Conservation (phyloP, 2,113 vertebrate species). For the Amphilophus citrinellus region DNA sequence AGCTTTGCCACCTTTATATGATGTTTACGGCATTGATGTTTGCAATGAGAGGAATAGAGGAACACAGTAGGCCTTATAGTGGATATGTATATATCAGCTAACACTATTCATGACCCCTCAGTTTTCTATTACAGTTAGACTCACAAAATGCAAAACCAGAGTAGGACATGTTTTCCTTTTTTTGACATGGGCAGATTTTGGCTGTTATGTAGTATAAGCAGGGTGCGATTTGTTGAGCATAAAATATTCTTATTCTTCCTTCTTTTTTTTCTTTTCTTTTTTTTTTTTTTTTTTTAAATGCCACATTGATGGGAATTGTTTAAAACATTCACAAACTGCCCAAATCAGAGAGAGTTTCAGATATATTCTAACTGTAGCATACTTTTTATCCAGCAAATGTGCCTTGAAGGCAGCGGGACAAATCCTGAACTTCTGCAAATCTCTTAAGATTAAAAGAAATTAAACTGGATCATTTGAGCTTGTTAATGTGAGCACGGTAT, state of each 20-base stretch:
- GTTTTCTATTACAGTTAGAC: slow-evolving; percentile 28
- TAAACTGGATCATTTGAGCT: background rate
- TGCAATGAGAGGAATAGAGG: slow-evolving; percentile 24
- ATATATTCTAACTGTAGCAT: background rate
- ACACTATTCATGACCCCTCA: slow-evolving; percentile 56
- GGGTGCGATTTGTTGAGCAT: slow-evolving; percentile 38
- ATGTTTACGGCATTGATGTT: slow-evolving; percentile 75
- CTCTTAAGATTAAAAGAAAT: background rate
- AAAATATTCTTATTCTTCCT: background rate
- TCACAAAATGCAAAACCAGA: slow-evolving; percentile 27
- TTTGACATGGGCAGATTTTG: slow-evolving; percentile 9
- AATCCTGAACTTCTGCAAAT: background rate
- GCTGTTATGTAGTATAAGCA: background rate
- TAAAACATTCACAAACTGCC: background rate
- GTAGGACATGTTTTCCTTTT: background rate
- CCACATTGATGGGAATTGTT: background rate
- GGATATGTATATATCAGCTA: slow-evolving; percentile 41
- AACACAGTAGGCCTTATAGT: slow-evolving; percentile 36
- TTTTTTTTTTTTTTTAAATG: fast-evolving
- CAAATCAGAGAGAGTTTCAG: background rate
- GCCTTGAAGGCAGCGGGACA: background rate
- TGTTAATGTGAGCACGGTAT: background rate
- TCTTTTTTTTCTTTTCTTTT: background rate
- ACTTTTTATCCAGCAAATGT: background rate
- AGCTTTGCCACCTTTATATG: slow-evolving; percentile 63